These are phyloP conservation scores for Pygathrix nemaeus DNA, from an alignment of 2,113 vertebrate species.

Conservation along the genomic window DNA sequence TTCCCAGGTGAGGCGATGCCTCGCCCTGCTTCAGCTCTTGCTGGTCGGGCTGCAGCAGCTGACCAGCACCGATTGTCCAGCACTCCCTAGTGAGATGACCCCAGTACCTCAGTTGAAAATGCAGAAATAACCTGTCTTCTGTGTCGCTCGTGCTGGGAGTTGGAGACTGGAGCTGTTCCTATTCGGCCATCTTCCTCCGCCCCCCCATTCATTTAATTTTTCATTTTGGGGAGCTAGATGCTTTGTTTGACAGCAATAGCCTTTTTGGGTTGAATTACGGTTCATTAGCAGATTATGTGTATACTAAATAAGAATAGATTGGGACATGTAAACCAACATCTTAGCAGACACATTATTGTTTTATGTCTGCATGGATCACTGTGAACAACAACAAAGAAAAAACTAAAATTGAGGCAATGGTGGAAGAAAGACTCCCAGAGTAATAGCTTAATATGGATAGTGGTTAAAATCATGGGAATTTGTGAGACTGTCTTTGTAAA, in stretches of 20 bases:
- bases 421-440: background rate
- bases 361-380: background rate
- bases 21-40: too few species aligned
- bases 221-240: background rate
- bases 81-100: too few species aligned
- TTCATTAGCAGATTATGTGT: conserved; percentile 44
- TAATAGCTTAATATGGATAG: background rate
- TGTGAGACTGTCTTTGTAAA: background rate
- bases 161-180: too few species aligned
- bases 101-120: too few species aligned
- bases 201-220: conserved; percentile 43
- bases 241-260: conserved; percentile 21
- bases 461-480: background rate
- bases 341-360: background rate
- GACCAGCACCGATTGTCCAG: too few species aligned
- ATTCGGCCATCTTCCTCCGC: too few species aligned
- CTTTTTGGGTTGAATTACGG: conserved; percentile 31
- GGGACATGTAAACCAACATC: background rate
- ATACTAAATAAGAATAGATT: background rate
- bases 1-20: too few species aligned
- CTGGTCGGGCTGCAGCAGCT: too few species aligned
- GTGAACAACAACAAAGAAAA: background rate
- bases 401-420: background rate
- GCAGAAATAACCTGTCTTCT: too few species aligned
- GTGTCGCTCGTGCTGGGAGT: too few species aligned